Percentiles rank a stretch among this genome's conserved stretches.
Conservation (phyloP, 2,113 vertebrate genomes). For the Gasterosteus nipponicus region DNA sequence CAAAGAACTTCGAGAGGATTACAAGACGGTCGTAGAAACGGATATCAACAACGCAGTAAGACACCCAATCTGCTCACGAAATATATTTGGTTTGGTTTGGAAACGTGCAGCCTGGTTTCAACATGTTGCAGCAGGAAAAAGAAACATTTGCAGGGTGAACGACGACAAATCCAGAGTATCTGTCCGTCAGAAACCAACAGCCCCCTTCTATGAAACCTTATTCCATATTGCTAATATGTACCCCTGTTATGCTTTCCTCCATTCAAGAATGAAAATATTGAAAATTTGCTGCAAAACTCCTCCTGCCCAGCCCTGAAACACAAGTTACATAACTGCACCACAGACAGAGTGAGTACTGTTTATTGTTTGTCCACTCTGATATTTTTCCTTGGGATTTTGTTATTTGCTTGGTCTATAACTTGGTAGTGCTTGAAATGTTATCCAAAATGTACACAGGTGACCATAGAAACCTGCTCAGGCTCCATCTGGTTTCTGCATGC, state of each 20-base stretch:
- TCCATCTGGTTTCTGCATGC: background rate
- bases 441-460: background rate
- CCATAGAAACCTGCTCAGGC: background rate
- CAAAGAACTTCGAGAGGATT: slow-evolving; percentile 28
- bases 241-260: slow-evolving; percentile 19
- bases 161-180: background rate
- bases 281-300: slow-evolving; percentile 5
- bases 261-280: slow-evolving; percentile 35
- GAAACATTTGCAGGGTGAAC: background rate
- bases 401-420: background rate
- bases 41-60: slow-evolving; percentile 60
- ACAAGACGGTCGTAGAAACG: slow-evolving; percentile 34
- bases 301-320: slow-evolving; percentile 25
- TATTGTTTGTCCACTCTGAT: background rate
- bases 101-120: background rate
- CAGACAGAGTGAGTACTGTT: slow-evolving; percentile 44
- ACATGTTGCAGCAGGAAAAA: background rate
- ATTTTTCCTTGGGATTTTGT: background rate
- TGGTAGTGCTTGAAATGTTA: background rate
- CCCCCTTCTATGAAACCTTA: background rate
- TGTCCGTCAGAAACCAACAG: background rate
- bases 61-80: background rate
- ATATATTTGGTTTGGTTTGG: background rate
- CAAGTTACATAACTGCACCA: slow-evolving; percentile 2
- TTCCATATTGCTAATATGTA: background rate